phyloP scores from a whole-genome alignment of 2,888 invertebrate genomes.

The Galeruca laticollis region DNA sequence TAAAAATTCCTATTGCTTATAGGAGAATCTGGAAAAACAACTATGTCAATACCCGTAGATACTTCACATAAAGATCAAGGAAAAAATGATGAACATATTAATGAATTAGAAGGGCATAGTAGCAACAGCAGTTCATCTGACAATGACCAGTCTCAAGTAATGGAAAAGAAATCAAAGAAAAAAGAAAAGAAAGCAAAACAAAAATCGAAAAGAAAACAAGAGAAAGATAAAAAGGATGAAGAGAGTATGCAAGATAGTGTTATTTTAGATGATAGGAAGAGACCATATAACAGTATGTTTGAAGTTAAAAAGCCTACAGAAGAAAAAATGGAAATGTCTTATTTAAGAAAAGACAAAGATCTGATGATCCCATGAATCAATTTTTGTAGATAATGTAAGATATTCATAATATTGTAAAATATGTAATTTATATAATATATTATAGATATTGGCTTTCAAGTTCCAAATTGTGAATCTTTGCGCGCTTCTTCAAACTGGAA shows the following conservation, averaged over 20 bases:
- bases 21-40: slow-evolving; percentile 76
- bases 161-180: slow-evolving; percentile 65
- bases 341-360: slow-evolving; percentile 84
- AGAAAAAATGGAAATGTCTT: slow-evolving; percentile 95
- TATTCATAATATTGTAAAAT: no score
- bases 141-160: slow-evolving; percentile 62
- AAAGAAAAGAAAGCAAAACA: slow-evolving; percentile 64
- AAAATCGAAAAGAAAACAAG: slow-evolving; percentile 63
- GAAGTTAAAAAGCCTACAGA: slow-evolving; percentile 88
- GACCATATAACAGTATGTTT: slow-evolving; percentile 93
- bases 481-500: no score
- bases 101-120: slow-evolving; percentile 34
- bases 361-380: slow-evolving; percentile 95
- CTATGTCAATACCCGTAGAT: slow-evolving; percentile 38
- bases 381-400: slow-evolving; percentile 54
- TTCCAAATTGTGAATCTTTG: no score
- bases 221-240: slow-evolving; percentile 71
- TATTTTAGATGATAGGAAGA: slow-evolving; percentile 88
- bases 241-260: slow-evolving; percentile 36
- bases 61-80: slow-evolving; percentile 46
- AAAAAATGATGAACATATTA: slow-evolving; percentile 55
- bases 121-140: slow-evolving; percentile 45
- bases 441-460: no score
- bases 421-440: no score
- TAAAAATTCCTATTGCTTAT: slow-evolving; percentile 91